Percentiles rank a stretch among this genome's conserved stretches.
Evolutionary conservation across 2,113 vertebrate genomes (phyloP).

Genomic region (Spea multiplicata): DNA sequence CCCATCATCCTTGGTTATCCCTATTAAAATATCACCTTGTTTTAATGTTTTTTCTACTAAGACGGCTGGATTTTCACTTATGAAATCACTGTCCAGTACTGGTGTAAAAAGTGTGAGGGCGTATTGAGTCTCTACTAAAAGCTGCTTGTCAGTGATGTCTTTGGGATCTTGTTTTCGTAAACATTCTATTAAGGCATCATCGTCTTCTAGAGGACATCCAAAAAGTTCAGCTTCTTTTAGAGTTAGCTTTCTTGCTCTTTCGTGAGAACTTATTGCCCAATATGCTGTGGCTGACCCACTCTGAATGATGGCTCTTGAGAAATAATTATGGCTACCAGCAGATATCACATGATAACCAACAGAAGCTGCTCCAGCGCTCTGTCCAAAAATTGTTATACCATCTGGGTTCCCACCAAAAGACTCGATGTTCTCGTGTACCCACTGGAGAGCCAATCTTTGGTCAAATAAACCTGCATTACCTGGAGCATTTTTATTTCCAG

Average conservation of each 20-base stretch:
- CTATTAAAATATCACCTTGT: slow-evolving; percentile 63
- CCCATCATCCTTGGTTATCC: slow-evolving; percentile 65
- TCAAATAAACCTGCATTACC: slow-evolving; percentile 68
- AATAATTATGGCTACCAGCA: slow-evolving; percentile 60
- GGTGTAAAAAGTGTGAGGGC: slow-evolving; percentile 50
- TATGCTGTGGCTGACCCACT: slow-evolving; percentile 60
- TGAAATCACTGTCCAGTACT: slow-evolving; percentile 61
- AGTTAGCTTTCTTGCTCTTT: slow-evolving; percentile 45
- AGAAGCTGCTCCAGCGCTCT: slow-evolving; percentile 65
- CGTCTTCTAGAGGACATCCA: slow-evolving; percentile 52
- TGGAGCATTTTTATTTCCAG: slow-evolving; percentile 51
- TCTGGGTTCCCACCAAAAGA: slow-evolving; percentile 66
- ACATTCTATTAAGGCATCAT: slow-evolving; percentile 56
- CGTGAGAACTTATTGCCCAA: slow-evolving; percentile 53
- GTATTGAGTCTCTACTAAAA: not conserved
- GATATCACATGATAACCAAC: slow-evolving; percentile 68
- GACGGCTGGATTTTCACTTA: slow-evolving; percentile 54
- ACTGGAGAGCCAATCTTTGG: slow-evolving; percentile 67
- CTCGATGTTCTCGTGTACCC: slow-evolving; percentile 66
- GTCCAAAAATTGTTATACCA: slow-evolving; percentile 68
- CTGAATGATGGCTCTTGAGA: slow-evolving; percentile 65
- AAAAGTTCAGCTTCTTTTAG: slow-evolving; percentile 53
- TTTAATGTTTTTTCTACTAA: slow-evolving; percentile 52
- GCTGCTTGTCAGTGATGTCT: slow-evolving; percentile 48
- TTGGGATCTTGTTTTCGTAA: slow-evolving; percentile 52